These are phyloP conservation scores for Catalaphyllia jardinei DNA, from an alignment of 64 coral and sea anemone genomes.

Conservation along the genomic window DNA sequence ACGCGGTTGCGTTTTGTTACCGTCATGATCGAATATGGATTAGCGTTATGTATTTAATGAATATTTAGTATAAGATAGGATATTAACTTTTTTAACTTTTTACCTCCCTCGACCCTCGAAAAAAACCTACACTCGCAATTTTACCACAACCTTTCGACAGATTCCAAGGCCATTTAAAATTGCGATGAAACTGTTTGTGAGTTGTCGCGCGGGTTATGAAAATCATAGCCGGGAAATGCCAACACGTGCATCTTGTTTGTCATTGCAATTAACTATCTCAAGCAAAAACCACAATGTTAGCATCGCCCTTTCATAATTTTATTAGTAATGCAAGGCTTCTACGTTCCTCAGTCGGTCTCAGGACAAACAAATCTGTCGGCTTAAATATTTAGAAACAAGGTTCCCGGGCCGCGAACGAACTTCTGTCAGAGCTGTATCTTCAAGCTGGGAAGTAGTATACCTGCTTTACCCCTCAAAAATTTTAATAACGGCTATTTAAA, in stretches of 20 bases:
- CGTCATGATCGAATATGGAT: too few relatives aligned
- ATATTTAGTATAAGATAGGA: too few relatives aligned
- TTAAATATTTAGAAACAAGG: too few relatives aligned
- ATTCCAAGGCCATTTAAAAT: conserved; percentile 34
- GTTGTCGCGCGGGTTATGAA: background rate
- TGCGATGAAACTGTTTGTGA: conserved; percentile 51
- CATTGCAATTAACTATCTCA: conserved; percentile 22
- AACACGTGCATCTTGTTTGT: background rate
- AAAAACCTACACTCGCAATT: too few relatives aligned
- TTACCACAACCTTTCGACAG: too few relatives aligned
- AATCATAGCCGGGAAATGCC: conserved; percentile 23
- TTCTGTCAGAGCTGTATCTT: conserved; percentile 22
- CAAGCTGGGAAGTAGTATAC: conserved; percentile 26
- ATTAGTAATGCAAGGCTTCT: too few relatives aligned
- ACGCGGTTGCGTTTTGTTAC: too few relatives aligned
- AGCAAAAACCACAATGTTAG: conserved; percentile 15
- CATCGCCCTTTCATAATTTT: conserved; percentile 6
- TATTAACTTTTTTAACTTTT: too few relatives aligned
- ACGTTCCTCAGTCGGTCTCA: too few relatives aligned
- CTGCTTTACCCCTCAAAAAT: background rate
- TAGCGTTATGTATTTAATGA: too few relatives aligned
- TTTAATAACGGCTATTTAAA: background rate
- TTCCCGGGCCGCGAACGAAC: background rate
- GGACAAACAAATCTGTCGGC: too few relatives aligned
- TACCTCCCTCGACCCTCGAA: too few relatives aligned